Base-by-base conservation (phyloP, 2,113 vertebrate genomes). In the Rana temporaria region DNA sequence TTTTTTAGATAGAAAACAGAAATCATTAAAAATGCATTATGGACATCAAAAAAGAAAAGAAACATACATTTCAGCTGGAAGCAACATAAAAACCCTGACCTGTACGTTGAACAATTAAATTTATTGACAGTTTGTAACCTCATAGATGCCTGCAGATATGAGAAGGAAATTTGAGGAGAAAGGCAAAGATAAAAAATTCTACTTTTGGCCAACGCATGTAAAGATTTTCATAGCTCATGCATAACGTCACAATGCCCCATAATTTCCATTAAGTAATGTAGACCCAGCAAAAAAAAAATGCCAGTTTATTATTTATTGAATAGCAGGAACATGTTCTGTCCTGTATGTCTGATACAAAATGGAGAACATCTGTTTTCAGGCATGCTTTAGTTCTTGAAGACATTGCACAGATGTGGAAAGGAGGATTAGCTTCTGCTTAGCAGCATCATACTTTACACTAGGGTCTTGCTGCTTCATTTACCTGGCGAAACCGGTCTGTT, bases 1-100 rank as follows among this genome's bases (percentile, higher is more conserved):
- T n/a, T 14, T 2, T 62, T 42, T 11, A 3, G 1, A 15, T 75
- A n/a, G 55, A 75, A 75, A 38, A 75, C 5, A 59, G 19, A 62
- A 62, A 75, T 75, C 56, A 42, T 75, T 75, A 75, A 75, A 62
- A 74, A 60, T 74, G 55, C 8, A 60, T 74, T 74, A 74, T 12
- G 3, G 2, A 59, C 71, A 60, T 59, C 32, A 60, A 56, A 1
- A 16, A n/a, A n/a, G 56, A 74, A 26, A 42, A 16, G 56, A 74
- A 59, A 60, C 55, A 74, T 60, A 38, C 32, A 17, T 74, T 60
- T 60, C 71, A 74, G 48, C 71, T 60, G 26, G 9, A 34, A 15
- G 26, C 48, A 24, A 24, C 3, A 9, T 34, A 32, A 59, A 73
- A 4, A 8, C 56, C 55, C 26, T 30, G 11, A 57, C 26, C 56